phyloP scores from a whole-genome alignment of 2,888 invertebrate genomes.

The Willowsia nigromaculata region DNA sequence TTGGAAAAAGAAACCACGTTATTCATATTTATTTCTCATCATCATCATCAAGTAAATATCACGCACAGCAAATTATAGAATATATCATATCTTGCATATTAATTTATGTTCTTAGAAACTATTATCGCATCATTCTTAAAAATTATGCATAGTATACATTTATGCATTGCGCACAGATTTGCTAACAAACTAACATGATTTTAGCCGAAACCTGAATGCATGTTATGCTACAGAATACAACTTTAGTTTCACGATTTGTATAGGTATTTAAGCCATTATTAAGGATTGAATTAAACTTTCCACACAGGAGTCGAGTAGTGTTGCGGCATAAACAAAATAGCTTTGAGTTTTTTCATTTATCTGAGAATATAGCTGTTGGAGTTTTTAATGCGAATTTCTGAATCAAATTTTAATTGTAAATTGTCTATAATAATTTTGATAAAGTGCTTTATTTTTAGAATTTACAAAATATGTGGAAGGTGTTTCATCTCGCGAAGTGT shows the following conservation, averaged over 20 bases:
- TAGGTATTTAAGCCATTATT: no score
- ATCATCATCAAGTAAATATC: slow-evolving; percentile 52
- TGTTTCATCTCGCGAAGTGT: no score
- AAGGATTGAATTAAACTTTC: background rate
- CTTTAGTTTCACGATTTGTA: no score
- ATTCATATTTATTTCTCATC: slow-evolving; percentile 23
- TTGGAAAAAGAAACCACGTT: slow-evolving; percentile 3
- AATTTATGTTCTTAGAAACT: background rate
- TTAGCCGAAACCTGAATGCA: no score
- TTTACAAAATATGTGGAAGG: no score
- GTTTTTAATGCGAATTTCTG: background rate
- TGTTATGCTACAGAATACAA: no score
- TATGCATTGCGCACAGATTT: no score
- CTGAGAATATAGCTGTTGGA: background rate
- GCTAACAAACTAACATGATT: no score
- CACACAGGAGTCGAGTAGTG: background rate
- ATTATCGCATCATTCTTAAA: background rate
- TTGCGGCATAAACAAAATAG: slow-evolving; percentile 7
- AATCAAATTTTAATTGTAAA: no score
- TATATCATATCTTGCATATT: slow-evolving; percentile 24
- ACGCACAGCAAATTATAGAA: slow-evolving; percentile 52
- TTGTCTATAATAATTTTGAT: no score
- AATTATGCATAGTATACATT: background rate
- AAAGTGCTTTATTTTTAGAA: no score
- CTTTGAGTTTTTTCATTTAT: background rate